A percentile compares a stretch with the other conserved stretches of the same genome.
Evolutionary conservation across 2,888 invertebrate genomes (phyloP).

Genomic region (Callimorpha dominula): DNA sequence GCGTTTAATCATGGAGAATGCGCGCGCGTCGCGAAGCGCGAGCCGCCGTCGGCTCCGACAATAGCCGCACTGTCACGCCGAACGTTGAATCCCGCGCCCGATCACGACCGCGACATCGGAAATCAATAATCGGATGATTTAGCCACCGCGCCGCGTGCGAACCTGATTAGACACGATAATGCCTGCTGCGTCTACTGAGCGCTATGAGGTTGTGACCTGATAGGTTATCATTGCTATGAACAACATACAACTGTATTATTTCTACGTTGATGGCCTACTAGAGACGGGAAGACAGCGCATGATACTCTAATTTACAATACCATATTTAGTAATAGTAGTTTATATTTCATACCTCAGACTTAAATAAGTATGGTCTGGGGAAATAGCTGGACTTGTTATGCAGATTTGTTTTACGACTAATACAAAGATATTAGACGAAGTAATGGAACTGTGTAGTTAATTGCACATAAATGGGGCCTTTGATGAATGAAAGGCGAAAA

Average conservation of each 20-base stretch:
- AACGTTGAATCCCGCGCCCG: conserved; percentile 78
- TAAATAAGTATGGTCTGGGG: not conserved
- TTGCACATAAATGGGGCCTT: conserved; percentile 8
- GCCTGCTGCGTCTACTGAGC: conserved; percentile 71
- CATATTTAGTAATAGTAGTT: conserved; percentile 46
- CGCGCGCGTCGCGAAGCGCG: conserved; percentile 69
- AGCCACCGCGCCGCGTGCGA: conserved; percentile 86
- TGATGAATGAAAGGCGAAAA: conserved; percentile 37
- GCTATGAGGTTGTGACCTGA: conserved; percentile 70
- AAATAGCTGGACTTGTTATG: not conserved
- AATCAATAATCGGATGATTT: conserved; percentile 87
- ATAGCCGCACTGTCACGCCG: conserved; percentile 82
- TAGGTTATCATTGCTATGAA: conserved; percentile 79
- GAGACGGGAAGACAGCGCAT: too few relatives aligned
- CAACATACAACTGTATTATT: conserved; percentile 77
- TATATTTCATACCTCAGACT: conserved; percentile 65
- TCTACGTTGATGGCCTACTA: conserved; percentile 62
- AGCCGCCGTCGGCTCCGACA: conserved; percentile 74
- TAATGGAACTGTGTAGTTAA: conserved; percentile 12
- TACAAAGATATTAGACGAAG: conserved; percentile 23
- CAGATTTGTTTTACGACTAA: conserved; percentile 11
- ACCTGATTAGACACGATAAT: conserved; percentile 86
- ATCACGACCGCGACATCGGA: conserved; percentile 87
- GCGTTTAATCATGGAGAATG: conserved; percentile 83
- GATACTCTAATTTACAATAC: too few relatives aligned